phyloP scores from a whole-genome alignment of 2,797 vertebrate species.

The Xenentodon cancila region DNA sequence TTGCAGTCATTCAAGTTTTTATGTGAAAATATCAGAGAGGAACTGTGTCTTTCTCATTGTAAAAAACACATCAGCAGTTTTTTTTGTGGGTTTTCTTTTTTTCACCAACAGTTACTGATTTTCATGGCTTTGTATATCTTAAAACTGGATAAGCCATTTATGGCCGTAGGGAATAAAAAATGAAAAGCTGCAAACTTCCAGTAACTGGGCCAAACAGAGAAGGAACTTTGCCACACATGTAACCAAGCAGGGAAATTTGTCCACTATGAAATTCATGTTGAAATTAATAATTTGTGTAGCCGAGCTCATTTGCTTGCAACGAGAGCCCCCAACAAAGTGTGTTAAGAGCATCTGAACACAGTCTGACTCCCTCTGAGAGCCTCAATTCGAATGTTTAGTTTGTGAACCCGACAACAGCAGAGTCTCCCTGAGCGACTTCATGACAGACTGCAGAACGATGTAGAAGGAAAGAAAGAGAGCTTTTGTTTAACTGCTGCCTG shows the following conservation, averaged over 20 bases:
- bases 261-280: no score
- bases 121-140: no score
- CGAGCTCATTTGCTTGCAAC: constrained; percentile 8
- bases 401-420: constrained; percentile 16
- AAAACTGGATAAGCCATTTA: no score
- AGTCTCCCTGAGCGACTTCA: background rate
- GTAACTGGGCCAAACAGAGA: background rate
- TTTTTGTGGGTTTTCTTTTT: no score
- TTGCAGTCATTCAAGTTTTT: no score
- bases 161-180: no score
- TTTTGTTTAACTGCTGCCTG: constrained; percentile 14
- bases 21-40: no score
- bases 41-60: no score
- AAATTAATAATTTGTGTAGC: constrained; percentile 23
- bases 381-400: constrained; percentile 25
- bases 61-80: no score
- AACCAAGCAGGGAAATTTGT: background rate
- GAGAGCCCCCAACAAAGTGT: background rate
- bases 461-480: constrained; percentile 10
- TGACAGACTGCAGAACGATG: constrained; percentile 11
- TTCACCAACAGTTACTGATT: no score
- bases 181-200: background rate
- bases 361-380: constrained; percentile 19
- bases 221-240: background rate
- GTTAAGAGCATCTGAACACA: constrained; percentile 25